Conservation (phyloP, 2,888 invertebrate species). For the Thymelicus sylvestris region DNA sequence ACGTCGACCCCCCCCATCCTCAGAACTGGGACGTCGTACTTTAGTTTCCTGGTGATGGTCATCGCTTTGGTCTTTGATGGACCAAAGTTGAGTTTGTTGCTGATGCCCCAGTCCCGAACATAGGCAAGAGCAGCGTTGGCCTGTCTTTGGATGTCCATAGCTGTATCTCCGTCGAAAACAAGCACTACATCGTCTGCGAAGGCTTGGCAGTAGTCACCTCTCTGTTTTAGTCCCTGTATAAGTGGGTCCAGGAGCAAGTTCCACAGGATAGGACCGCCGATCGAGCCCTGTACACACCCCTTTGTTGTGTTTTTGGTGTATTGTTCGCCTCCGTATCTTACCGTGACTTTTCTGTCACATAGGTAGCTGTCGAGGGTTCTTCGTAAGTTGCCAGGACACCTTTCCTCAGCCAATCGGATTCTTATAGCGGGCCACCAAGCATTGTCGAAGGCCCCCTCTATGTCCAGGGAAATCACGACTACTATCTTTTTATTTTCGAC, state of each 20-base stretch:
- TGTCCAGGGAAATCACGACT: constrained; percentile 1
- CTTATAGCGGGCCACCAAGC: constrained; percentile 23
- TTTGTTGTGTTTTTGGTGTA: no score
- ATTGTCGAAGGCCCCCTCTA: constrained; percentile 23
- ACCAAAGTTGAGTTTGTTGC: constrained; percentile 7
- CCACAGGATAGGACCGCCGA: constrained; percentile 6
- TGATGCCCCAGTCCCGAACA: constrained; percentile 3
- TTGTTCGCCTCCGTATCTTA: no score
- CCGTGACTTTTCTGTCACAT: no score
- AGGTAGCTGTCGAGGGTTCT: neutral
- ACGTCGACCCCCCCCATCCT: neutral
- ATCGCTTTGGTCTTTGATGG: constrained; percentile 2
- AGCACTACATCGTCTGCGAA: neutral
- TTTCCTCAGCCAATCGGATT: neutral
- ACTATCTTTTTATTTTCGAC: neutral
- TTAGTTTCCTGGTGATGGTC: neutral
- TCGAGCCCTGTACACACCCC: no score
- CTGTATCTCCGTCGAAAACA: neutral
- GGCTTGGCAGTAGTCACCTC: neutral
- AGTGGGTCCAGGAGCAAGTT: constrained; percentile 14
- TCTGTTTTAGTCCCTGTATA: neutral
- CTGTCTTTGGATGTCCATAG: neutral
- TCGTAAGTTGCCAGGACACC: neutral
- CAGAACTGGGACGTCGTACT: neutral
- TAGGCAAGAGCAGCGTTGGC: neutral